These are phyloP conservation scores for Lasioglossum zephyrum DNA, from an alignment of 2,888 invertebrate species.

Conservation along the genomic window DNA sequence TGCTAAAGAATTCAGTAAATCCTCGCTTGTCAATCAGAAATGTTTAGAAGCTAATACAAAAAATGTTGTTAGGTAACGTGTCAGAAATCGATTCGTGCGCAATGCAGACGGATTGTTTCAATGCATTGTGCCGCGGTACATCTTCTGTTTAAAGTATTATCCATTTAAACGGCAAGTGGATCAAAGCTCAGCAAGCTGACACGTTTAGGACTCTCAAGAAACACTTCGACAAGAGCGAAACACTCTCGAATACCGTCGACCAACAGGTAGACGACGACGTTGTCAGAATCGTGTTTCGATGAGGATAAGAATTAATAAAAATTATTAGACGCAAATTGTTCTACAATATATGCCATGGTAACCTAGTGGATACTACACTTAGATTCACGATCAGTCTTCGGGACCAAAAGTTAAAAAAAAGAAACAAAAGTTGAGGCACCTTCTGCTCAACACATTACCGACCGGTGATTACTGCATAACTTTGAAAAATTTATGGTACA, in stretches of 20 bases:
- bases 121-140: neutral
- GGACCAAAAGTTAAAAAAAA: neutral
- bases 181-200: slow-evolving; percentile 38
- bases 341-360: too few relatives aligned
- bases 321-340: neutral
- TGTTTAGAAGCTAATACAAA: neutral
- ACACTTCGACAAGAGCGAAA: slow-evolving; percentile 28
- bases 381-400: neutral
- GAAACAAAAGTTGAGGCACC: too few relatives aligned
- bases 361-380: too few relatives aligned
- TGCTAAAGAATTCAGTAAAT: neutral
- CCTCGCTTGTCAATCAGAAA: neutral
- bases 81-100: neutral
- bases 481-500: too few relatives aligned
- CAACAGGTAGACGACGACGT: slow-evolving; percentile 42
- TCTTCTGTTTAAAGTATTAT: slow-evolving; percentile 51
- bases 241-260: slow-evolving; percentile 21
- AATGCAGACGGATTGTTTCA: neutral
- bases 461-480: too few relatives aligned
- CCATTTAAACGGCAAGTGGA: slow-evolving; percentile 38
- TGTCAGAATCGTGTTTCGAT: neutral
- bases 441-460: too few relatives aligned
- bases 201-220: slow-evolving; percentile 22
- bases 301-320: neutral
- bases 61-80: neutral